Evolutionary conservation across 2,113 vertebrate species (phyloP).

Genomic region (Empidonax traillii): DNA sequence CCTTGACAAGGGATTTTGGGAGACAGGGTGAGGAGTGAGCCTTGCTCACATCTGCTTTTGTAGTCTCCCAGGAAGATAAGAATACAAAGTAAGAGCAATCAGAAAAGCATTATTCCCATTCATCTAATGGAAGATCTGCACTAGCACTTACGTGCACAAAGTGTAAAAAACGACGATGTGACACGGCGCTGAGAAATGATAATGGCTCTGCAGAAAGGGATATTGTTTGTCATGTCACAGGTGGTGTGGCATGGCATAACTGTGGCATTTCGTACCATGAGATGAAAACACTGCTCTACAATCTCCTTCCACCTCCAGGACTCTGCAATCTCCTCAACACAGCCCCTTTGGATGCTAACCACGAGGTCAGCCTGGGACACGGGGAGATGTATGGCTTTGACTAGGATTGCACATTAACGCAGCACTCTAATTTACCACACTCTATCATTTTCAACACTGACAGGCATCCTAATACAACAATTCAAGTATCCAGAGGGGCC

Average conservation of each 20-base stretch:
- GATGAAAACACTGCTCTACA: neutral
- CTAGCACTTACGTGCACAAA: neutral
- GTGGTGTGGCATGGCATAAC: neutral
- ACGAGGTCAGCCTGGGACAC: constrained; percentile 79
- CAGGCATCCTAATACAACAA: constrained; percentile 78
- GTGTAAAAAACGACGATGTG: neutral
- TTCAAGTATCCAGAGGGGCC: constrained; percentile 82
- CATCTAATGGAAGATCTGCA: neutral
- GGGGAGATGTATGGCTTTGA: constrained; percentile 83
- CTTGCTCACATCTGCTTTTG: neutral
- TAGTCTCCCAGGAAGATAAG: neutral
- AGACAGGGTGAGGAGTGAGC: neutral
- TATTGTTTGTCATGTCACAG: neutral
- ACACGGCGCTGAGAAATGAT: neutral
- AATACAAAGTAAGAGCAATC: neutral
- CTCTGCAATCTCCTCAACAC: constrained; percentile 81
- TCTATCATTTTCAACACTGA: constrained; percentile 79
- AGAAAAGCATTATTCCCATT: neutral
- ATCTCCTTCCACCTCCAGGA: constrained; percentile 80
- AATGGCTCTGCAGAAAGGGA: neutral
- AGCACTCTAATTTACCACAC: constrained; percentile 77
- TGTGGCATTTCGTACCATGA: neutral
- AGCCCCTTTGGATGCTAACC: constrained; percentile 75
- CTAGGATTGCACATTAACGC: constrained; percentile 78
- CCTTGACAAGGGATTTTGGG: neutral